These are phyloP conservation scores for Caenorhabditis latens DNA, from an alignment of 1,140 invertebrate genomes.

Conservation along the genomic window DNA sequence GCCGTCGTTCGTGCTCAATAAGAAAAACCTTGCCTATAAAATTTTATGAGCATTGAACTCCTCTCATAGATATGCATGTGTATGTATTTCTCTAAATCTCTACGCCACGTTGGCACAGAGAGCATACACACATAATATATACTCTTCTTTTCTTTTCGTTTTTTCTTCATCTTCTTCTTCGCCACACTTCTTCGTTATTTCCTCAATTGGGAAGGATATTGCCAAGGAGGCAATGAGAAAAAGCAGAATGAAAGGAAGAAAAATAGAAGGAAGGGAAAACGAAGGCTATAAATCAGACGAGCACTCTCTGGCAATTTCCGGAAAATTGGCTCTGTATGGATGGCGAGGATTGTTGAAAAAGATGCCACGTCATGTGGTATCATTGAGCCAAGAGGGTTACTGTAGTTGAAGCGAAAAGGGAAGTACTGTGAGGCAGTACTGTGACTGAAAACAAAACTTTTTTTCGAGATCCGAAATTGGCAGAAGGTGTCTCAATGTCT, in stretches of 20 bases:
- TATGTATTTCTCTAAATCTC: conserved; percentile 41
- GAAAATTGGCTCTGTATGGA: conserved; percentile 22
- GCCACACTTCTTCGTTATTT: conserved; percentile 40
- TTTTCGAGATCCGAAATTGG: no score
- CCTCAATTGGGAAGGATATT: conserved; percentile 31
- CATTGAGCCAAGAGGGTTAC: neutral
- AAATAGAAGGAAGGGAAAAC: neutral
- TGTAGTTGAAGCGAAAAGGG: neutral
- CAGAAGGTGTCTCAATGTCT: no score
- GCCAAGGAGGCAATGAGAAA: conserved; percentile 38
- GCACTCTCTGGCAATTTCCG: conserved; percentile 24
- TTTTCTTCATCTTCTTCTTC: neutral
- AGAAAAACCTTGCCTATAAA: neutral
- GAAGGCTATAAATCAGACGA: conserved; percentile 31
- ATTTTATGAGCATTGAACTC: conserved; percentile 24
- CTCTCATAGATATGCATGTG: neutral
- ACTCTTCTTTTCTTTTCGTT: neutral
- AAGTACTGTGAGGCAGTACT: no score
- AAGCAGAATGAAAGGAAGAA: conserved; percentile 33
- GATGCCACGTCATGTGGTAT: neutral
- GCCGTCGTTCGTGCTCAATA: neutral
- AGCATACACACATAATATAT: neutral
- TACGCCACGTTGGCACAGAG: conserved; percentile 10
- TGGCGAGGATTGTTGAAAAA: neutral
- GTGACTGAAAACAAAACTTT: no score